Percentiles rank a stretch among this genome's conserved stretches.
Evolutionary conservation across 2,888 invertebrate species (phyloP).

Genomic region (Frankliniella fusca): DNA sequence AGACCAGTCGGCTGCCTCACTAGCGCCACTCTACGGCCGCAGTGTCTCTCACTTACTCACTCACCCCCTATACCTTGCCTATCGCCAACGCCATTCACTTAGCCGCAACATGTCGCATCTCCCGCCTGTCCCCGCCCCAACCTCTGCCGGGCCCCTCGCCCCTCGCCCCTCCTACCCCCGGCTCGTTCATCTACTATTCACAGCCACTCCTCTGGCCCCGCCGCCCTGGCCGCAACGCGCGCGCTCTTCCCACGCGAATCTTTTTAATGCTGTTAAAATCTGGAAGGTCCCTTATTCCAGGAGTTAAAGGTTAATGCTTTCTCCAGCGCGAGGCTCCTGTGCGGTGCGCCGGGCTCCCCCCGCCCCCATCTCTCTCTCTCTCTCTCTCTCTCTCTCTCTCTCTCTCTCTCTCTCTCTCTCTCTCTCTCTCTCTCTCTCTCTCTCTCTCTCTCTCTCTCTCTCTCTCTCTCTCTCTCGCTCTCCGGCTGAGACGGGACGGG

Average conservation of each 20-base stretch:
- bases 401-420: not conserved
- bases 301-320: not conserved
- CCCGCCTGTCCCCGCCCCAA: too few species aligned
- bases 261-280: constrained; percentile 6
- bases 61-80: too few species aligned
- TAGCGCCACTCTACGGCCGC: too few species aligned
- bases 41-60: too few species aligned
- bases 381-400: constrained; percentile 18
- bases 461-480: not conserved
- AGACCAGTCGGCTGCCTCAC: too few species aligned
- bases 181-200: not conserved
- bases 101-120: too few species aligned
- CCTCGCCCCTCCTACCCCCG: too few species aligned
- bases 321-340: not conserved
- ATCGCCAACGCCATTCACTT: too few species aligned
- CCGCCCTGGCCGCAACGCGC: not conserved
- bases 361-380: not conserved
- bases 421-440: constrained; percentile 18
- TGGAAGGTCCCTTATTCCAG: not conserved
- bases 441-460: constrained; percentile 13
- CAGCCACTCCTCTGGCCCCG: not conserved
- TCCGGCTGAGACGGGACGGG: too few species aligned
- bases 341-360: not conserved
- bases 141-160: too few species aligned
- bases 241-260: not conserved